Conservation (phyloP, 2,113 vertebrate genomes). For the Phalacrocorax carbo region DNA sequence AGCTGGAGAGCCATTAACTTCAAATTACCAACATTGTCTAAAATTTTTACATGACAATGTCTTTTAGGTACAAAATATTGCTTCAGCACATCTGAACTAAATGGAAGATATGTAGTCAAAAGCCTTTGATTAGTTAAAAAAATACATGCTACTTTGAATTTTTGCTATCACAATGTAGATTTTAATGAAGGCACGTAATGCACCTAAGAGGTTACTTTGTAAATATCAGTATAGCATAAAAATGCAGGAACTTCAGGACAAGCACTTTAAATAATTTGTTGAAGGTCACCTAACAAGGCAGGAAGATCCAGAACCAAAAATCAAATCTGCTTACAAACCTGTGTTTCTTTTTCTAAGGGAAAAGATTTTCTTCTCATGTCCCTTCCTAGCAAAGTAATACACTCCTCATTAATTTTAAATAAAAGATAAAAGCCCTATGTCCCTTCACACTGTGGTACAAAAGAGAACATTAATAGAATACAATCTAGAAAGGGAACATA, state of each 20-base stretch:
- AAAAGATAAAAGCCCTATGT: neutral
- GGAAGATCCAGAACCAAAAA: neutral
- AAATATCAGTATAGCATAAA: neutral
- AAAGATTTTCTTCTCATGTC: neutral
- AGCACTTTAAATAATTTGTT: neutral
- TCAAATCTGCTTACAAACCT: neutral
- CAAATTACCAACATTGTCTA: neutral
- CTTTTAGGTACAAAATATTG: neutral
- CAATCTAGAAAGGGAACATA: neutral
- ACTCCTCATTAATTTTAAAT: neutral
- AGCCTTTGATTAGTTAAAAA: neutral
- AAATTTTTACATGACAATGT: neutral
- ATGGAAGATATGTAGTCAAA: neutral
- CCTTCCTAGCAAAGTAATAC: neutral
- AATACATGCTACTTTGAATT: neutral
- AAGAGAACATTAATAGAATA: slow-evolving; percentile 5
- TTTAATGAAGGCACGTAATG: neutral
- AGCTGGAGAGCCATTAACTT: neutral
- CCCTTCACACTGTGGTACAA: neutral
- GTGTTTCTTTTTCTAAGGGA: neutral
- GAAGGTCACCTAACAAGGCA: neutral
- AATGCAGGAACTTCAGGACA: neutral
- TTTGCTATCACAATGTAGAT: neutral
- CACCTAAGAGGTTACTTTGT: neutral
- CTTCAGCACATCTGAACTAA: neutral